phyloP scores from a whole-genome alignment of 2,888 invertebrate genomes.

The Acanthosoma haemorrhoidale region DNA sequence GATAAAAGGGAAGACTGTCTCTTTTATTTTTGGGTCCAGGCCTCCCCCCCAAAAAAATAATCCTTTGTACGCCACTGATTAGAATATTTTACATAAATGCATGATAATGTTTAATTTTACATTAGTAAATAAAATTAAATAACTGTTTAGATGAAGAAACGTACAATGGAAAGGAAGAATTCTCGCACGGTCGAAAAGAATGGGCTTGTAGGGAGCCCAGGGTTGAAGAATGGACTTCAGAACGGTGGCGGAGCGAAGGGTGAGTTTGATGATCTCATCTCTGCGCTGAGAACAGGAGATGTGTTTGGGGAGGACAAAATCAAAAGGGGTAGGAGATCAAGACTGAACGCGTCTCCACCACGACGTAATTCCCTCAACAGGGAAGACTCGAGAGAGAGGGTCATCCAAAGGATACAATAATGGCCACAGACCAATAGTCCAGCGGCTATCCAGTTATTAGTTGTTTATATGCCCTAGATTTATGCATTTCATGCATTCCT shows the following conservation, averaged over 20 bases:
- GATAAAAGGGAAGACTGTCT: too few relatives aligned
- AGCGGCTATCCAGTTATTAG: not conserved
- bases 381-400: slow-evolving; percentile 61
- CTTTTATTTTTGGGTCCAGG: too few relatives aligned
- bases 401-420: slow-evolving; percentile 36
- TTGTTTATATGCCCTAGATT: not conserved
- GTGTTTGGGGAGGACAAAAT: slow-evolving; percentile 95
- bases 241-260: slow-evolving; percentile 46
- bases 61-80: too few relatives aligned
- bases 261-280: slow-evolving; percentile 94
- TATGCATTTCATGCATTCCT: not conserved
- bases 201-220: slow-evolving; percentile 31
- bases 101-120: not conserved
- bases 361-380: slow-evolving; percentile 58
- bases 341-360: slow-evolving; percentile 57
- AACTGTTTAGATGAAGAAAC: slow-evolving; percentile 62
- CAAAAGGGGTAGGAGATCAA: slow-evolving; percentile 66
- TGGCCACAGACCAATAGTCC: not conserved
- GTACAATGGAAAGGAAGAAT: slow-evolving; percentile 81
- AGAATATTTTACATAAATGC: too few relatives aligned
- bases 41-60: too few relatives aligned
- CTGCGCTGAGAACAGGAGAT: slow-evolving; percentile 87
- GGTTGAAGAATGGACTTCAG: slow-evolving; percentile 18
- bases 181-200: slow-evolving; percentile 58
- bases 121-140: not conserved